phyloP scores from a whole-genome alignment of 2,888 invertebrate species.

The Agelastica alni region DNA sequence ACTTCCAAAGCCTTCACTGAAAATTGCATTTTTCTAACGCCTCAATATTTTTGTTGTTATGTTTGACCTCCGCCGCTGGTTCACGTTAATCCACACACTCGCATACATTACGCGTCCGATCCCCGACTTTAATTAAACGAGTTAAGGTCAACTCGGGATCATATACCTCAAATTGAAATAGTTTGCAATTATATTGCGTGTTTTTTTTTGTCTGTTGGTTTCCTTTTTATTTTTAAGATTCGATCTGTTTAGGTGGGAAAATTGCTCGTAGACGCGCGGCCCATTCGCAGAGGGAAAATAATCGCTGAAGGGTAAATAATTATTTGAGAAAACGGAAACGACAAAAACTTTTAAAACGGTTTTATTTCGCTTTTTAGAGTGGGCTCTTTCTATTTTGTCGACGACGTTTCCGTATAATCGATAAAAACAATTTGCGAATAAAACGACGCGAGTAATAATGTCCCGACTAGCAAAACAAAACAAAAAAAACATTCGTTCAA shows the following conservation, averaged over 20 bases:
- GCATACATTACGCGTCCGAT: slow-evolving; percentile 35
- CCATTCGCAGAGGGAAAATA: slow-evolving; percentile 17
- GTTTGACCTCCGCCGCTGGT: too few relatives aligned
- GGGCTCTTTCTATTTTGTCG: slow-evolving; percentile 13
- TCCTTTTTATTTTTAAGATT: slow-evolving; percentile 21
- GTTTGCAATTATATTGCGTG: slow-evolving; percentile 19
- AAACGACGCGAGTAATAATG: slow-evolving; percentile 3
- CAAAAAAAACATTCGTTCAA: too few relatives aligned
- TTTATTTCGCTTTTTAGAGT: slow-evolving; percentile 17
- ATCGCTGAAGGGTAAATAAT: slow-evolving; percentile 20
- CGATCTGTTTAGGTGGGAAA: slow-evolving; percentile 28
- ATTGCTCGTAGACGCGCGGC: slow-evolving; percentile 21
- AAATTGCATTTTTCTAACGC: too few relatives aligned
- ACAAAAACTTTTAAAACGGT: slow-evolving; percentile 20
- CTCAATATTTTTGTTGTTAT: too few relatives aligned
- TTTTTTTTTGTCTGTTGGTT: slow-evolving; percentile 2
- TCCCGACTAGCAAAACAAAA: too few relatives aligned
- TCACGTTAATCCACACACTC: slow-evolving; percentile 12
- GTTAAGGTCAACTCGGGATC: slow-evolving; percentile 24
- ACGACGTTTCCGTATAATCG: slow-evolving; percentile 12
- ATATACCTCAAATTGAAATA: slow-evolving; percentile 30
- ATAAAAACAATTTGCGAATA: slow-evolving; percentile 19
- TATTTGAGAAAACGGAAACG: slow-evolving; percentile 27
- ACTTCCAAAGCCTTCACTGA: too few relatives aligned
- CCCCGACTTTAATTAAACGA: slow-evolving; percentile 30